These are phyloP conservation scores for Drosophila miranda DNA, from an alignment of 1,140 invertebrate genomes.

Conservation along the genomic window DNA sequence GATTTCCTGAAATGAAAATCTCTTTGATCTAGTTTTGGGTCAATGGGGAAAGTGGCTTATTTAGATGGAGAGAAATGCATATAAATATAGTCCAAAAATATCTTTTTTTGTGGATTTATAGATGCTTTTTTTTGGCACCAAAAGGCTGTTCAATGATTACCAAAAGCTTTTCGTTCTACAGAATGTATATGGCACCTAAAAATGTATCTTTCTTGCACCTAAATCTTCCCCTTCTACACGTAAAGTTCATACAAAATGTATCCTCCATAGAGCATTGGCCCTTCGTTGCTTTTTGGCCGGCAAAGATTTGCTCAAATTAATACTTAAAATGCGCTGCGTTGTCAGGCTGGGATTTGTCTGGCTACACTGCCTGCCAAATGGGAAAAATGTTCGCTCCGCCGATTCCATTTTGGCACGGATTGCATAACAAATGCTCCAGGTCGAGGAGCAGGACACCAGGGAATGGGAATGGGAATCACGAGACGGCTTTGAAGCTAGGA, in stretches of 20 bases:
- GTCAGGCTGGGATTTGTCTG: constrained; percentile 73
- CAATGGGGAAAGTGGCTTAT: no score
- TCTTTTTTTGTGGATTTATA: no score
- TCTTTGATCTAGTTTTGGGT: background rate
- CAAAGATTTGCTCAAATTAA: constrained; percentile 58
- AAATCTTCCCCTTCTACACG: no score
- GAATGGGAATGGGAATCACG: constrained; percentile 6
- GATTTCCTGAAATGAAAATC: background rate
- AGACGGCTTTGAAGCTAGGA: background rate
- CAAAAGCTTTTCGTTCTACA: no score
- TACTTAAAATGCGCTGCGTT: constrained; percentile 73
- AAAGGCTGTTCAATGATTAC: background rate
- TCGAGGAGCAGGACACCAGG: background rate
- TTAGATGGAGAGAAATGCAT: no score
- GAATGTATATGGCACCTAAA: no score
- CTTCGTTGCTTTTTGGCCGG: constrained; percentile 8
- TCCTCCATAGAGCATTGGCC: constrained; percentile 21
- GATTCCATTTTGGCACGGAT: constrained; percentile 61
- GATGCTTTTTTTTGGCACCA: no score
- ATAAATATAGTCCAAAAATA: no score
- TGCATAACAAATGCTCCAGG: constrained; percentile 59
- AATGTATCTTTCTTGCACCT: no score
- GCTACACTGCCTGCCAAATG: constrained; percentile 60
- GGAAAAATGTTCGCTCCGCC: constrained; percentile 62
- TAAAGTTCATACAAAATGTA: no score